Base-by-base conservation (phyloP, 2,888 invertebrate genomes). In the Limnephilus rhombicus region DNA sequence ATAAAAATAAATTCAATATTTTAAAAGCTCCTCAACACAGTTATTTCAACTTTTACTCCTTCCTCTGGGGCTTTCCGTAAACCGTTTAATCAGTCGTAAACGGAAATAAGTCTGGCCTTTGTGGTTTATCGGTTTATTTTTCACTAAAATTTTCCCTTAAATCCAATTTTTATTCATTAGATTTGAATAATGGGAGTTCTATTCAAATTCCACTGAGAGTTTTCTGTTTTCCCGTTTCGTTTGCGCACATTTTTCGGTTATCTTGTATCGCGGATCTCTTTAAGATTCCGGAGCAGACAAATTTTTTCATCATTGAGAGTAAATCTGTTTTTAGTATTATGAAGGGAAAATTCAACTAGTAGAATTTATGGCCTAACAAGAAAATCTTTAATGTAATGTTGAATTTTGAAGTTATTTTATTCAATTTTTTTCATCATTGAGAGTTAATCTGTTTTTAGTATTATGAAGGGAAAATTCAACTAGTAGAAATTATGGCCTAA, bases 101-200 rank as follows among this genome's bases (percentile, higher is more conserved):
- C 88, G 88, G 88, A 89, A 80, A 89, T 68, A 89, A 31, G 88
- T 89, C 37, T 89, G 24, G 34, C 88, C 88, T 80, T 89, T 80
- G 88, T 80, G 88, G 88, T 89, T 89, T 89, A 87, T 89, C 88
- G 88, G 68, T 37, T 80, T 89, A 89, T 80, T 89, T 89, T 41
- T 37, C 88, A 45, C 34, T 41, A 89, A 89, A 89, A 80, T 80
- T 80, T 80, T 80, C 80, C 37, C 88, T 89, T 89, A 37, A 89
- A 89, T 89, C 88, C 80, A 80, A 89, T 89, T 89, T 89, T 89
- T 80, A 80, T 89, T 89, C 88, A 89, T 89, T 89, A 80, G 88
- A 89, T 89, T 89, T 89, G 88, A 89, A 89, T 89, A 89, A 89
- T 80, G 80, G n/a, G 80, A 89, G 88, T 80, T 80, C 68, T 89